Base-by-base conservation (phyloP, 2,113 vertebrate species). In the Aphyosemion australe region DNA sequence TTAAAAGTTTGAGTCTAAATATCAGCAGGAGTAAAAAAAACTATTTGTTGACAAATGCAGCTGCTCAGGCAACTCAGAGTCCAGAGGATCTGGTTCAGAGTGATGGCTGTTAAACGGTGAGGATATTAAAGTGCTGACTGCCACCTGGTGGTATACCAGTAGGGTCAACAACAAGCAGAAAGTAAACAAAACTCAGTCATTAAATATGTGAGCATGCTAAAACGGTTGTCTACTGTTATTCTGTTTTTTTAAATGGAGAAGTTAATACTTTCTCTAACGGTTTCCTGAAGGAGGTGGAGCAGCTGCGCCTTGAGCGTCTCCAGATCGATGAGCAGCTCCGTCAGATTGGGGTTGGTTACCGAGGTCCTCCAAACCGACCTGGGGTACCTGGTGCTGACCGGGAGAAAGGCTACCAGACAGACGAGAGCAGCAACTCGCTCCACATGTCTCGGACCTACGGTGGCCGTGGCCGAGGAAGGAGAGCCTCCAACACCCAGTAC, bases 271-370 rank as follows among this genome's bases (percentile, higher is more conserved):
- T 20, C 10, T 3, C 18, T n/a, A n/a, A 5, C 20, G 19, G 9
- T 62, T 34, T 31, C 0, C 15, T 45, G 8, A 59, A 97, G 95
- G 95, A 97, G 51, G 94, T 96, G 67, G 95, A 97, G 70, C 95
- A 96, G 84, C 87, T 97, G 78, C 94, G 95, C 14, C 47, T 95
- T 4, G 95, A 97, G 78, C 92, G 95, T 11, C 88, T 97, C 39
- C 95, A 96, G 80, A 97, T 97, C 3, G 95, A 97, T 21, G 95
- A 96, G 69, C 95, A 96, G 89, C 92, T 96, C 65, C 94, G 95
- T 39, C 95, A 96, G 88, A 95, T 97, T 0, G 95, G 95, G 0
- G 89, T 95, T 10, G 95, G 95, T 15, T 94, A 95, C 74, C 94
- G 95, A 0, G 89, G 91, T 0, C 89, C 92, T 7, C 77, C 93